These are phyloP conservation scores for Chrysaora quinquecirrha DNA, from an alignment of 30 jellyfish, hydroid and myxozoan genomes.

Conservation along the genomic window DNA sequence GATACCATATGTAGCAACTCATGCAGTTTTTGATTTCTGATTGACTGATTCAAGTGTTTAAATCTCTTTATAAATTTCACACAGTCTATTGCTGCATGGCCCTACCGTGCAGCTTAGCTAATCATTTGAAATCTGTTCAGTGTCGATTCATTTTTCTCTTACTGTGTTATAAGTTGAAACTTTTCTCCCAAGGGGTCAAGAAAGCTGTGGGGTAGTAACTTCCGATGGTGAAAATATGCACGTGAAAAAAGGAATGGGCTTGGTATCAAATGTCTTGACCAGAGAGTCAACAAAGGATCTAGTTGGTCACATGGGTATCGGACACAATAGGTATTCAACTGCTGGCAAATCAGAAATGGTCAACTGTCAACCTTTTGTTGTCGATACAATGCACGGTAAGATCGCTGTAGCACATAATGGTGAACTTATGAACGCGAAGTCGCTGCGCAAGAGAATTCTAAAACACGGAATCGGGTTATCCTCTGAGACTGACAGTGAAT, in stretches of 20 bases:
- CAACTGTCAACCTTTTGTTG: conserved; percentile 96
- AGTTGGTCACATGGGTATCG: conserved; percentile 84
- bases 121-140: too few relatives aligned
- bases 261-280: conserved; percentile 68
- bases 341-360: conserved; percentile 84
- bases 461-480: conserved; percentile 93
- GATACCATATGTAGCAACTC: too few relatives aligned
- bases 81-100: too few relatives aligned
- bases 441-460: conserved; percentile 62
- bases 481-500: conserved; percentile 89
- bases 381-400: conserved; percentile 82
- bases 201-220: conserved; percentile 92
- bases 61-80: too few relatives aligned
- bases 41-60: too few relatives aligned
- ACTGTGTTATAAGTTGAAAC: too few relatives aligned
- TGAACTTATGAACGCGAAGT: conserved; percentile 81
- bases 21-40: too few relatives aligned
- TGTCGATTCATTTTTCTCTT: too few relatives aligned
- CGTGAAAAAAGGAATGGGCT: conserved; percentile 90
- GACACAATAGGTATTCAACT: conserved; percentile 94
- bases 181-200: conserved; percentile 84
- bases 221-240: conserved; percentile 66
- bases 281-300: conserved; percentile 36
- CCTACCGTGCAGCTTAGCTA: too few relatives aligned
- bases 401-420: conserved; percentile 98